phyloP scores from a whole-genome alignment of 2,888 invertebrate genomes.

The Epirrita christyi region DNA sequence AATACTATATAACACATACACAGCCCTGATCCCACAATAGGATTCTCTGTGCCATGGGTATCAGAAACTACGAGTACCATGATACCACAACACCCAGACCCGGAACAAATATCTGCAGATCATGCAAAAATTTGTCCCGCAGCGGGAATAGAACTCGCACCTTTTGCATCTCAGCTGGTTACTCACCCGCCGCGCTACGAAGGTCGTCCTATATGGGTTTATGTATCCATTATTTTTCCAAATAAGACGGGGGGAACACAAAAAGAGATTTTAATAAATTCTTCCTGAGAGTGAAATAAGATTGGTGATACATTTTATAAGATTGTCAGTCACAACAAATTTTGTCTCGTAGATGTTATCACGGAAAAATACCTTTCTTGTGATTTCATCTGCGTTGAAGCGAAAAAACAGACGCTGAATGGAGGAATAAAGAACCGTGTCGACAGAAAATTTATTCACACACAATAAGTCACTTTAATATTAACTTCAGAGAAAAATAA shows the following conservation, averaged over 20 bases:
- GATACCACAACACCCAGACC: too few species aligned
- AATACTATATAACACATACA: too few species aligned
- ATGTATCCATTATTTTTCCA: conserved; percentile 13
- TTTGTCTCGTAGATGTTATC: conserved; percentile 31
- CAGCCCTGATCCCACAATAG: too few species aligned
- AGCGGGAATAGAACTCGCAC: too few species aligned
- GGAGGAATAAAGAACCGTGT: conserved; percentile 22
- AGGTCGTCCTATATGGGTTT: neutral
- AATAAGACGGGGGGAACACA: conserved; percentile 6
- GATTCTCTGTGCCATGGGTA: too few species aligned
- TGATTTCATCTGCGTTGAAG: conserved; percentile 36
- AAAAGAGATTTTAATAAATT: conserved; percentile 18
- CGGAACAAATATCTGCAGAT: too few species aligned
- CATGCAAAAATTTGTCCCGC: too few species aligned
- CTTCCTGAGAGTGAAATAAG: conserved; percentile 17
- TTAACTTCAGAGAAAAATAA: too few species aligned
- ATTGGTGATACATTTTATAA: conserved; percentile 27
- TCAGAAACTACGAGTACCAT: too few species aligned
- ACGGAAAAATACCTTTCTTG: conserved; percentile 33
- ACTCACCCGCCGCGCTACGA: too few species aligned
- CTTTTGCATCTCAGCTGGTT: too few species aligned
- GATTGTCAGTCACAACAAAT: conserved; percentile 35
- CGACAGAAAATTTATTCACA: conserved; percentile 2
- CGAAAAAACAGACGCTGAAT: conserved; percentile 33
- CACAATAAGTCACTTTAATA: too few species aligned